A percentile compares a stretch with the other conserved stretches of the same genome.
These are phyloP conservation scores for Tetramorium alpestre DNA, from an alignment of 1,140 invertebrate genomes.

Conservation along the genomic window DNA sequence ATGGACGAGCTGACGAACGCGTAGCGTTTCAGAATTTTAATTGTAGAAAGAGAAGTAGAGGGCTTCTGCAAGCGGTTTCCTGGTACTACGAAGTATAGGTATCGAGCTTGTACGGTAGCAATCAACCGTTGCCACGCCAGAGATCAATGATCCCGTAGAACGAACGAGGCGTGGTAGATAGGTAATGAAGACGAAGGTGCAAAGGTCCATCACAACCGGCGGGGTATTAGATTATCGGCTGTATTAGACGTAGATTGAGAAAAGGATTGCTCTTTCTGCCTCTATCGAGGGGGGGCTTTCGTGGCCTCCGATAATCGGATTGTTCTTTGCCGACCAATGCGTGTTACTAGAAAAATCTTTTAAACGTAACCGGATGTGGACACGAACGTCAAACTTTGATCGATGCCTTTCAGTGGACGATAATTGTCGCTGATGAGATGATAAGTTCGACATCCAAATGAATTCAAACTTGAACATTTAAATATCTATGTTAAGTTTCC, in stretches of 20 bases:
- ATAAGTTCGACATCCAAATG: background rate
- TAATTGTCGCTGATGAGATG: constrained; percentile 25
- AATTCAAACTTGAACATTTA: background rate
- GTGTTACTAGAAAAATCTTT: constrained; percentile 21
- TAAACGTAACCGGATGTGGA: constrained; percentile 37
- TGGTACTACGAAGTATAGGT: constrained; percentile 54
- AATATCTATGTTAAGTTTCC: background rate
- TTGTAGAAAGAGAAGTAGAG: background rate
- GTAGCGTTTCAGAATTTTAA: constrained; percentile 42
- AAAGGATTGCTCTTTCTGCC: constrained; percentile 58
- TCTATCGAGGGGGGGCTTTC: constrained; percentile 23
- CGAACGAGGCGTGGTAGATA: constrained; percentile 66
- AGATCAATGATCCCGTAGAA: constrained; percentile 68
- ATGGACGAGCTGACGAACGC: background rate
- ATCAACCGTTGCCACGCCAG: constrained; percentile 46
- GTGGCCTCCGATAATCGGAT: constrained; percentile 47
- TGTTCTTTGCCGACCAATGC: constrained; percentile 26
- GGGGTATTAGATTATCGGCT: constrained; percentile 69
- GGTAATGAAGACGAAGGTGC: constrained; percentile 74
- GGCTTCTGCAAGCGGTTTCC: constrained; percentile 2
- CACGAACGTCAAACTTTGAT: constrained; percentile 29
- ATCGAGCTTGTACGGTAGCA: constrained; percentile 45
- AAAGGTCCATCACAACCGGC: constrained; percentile 64
- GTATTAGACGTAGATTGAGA: constrained; percentile 65
- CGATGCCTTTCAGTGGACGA: constrained; percentile 7